Evolutionary conservation across 1,140 invertebrate genomes (phyloP), one percentile per base, ranked within the genome.

Genomic region (Macrobrachium nipponense): DNA sequence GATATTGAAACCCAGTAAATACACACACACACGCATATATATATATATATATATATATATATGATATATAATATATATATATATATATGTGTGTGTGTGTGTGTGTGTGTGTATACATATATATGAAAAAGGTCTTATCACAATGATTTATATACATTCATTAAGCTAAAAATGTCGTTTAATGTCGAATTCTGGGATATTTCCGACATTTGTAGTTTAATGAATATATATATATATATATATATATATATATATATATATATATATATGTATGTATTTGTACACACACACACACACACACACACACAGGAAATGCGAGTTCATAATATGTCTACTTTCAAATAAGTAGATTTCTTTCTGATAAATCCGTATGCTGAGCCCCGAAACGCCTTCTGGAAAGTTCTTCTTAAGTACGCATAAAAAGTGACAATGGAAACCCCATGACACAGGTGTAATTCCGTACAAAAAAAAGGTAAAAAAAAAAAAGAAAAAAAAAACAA

Each of bases 31-130:
- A 66, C 14, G 14, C 14, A 66, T 66, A 66, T 66, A 66, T 66
- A 66, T 66, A 66, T 66, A 66, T 66, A 66, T 66, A 66, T 66
- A 66, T 66, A 66, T 66, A 66, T 66, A 66, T 66, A 66, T 66
- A 66, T 66, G 10, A 51, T 51, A 51, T 51, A 51, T 51, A 51
- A 66, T 66, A 66, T 66, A 66, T 66, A 66, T 66, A 66, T 66
- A 66, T 66, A 66, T 66, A 66, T 66, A 66, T 66, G 20, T 66
- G 14, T 66, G 14, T 66, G 20, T 66, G 14, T 66, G 14, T 23
- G 14, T 66, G 20, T 66, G 14, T 66, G 14, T 66, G 14, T 66
- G 20, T 23, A 66, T 66, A 66, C 14, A 14, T 66, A 23, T 66
- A 23, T 66, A 23, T 66, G 20, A 6, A 18, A 6, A 23, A 6